Evolutionary conservation across 1,140 invertebrate species (phyloP).

Genomic region (Drosophila cardini): DNA sequence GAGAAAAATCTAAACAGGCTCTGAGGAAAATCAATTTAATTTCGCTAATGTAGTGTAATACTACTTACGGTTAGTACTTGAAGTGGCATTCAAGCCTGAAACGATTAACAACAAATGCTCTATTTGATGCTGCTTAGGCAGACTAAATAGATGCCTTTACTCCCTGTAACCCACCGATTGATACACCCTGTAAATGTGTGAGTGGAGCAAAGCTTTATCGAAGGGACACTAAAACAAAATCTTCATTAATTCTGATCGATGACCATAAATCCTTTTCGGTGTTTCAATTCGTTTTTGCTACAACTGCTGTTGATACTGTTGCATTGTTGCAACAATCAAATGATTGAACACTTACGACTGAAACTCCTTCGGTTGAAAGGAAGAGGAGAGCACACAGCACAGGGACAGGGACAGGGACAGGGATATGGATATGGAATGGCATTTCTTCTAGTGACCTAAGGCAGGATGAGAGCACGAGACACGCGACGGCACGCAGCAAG

Average conservation of each 20-base stretch:
- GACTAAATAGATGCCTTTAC: not conserved
- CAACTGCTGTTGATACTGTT: conserved; percentile 13
- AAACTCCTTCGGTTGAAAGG: no score
- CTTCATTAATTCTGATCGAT: conserved; percentile 85
- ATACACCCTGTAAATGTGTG: not conserved
- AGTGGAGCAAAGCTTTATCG: conserved; percentile 23
- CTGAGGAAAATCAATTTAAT: conserved; percentile 72
- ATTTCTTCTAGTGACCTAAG: conserved; percentile 20
- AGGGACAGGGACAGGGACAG: not conserved
- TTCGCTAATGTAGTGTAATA: conserved; percentile 83
- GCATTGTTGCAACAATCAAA: conserved; percentile 77
- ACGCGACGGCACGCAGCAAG: conserved; percentile 26
- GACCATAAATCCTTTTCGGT: conserved; percentile 76
- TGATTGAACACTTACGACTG: conserved; percentile 74
- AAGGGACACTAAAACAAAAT: conserved; percentile 71
- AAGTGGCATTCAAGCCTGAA: conserved; percentile 39
- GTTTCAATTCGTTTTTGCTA: conserved; percentile 43
- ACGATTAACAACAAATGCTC: conserved; percentile 77
- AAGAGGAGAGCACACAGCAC: not conserved
- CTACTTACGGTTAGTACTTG: conserved; percentile 56
- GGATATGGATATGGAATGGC: not conserved
- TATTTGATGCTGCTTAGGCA: conserved; percentile 54
- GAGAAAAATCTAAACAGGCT: conserved; percentile 23
- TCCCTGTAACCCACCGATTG: not conserved
- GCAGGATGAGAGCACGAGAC: conserved; percentile 25